These are phyloP conservation scores for Furcula furcula DNA, from an alignment of 2,888 invertebrate species.

Conservation along the genomic window DNA sequence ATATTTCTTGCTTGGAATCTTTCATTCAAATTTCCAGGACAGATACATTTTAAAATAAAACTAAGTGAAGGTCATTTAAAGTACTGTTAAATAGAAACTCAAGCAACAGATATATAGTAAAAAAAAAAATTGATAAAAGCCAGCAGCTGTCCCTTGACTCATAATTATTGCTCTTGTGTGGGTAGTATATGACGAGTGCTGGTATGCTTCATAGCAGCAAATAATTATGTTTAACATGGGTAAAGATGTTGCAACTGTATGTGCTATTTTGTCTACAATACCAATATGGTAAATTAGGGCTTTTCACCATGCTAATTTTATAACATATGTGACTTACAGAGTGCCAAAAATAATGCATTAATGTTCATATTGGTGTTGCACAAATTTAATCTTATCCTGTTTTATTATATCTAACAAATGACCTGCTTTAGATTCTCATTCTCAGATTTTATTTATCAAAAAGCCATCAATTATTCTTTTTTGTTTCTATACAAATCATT, in stretches of 20 bases:
- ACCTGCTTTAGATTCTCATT: conserved; percentile 48
- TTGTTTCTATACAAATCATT: conserved; percentile 22
- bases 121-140: too few species aligned
- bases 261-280: conserved; percentile 27
- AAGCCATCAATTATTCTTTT: conserved; percentile 17
- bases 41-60: conserved; percentile 8
- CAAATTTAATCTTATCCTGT: conserved; percentile 23
- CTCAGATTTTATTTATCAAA: conserved; percentile 26
- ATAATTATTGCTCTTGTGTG: not conserved
- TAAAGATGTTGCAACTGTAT: conserved; percentile 15
- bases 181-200: not conserved
- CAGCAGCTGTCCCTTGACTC: not conserved
- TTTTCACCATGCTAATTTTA: conserved; percentile 31
- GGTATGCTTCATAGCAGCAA: not conserved
- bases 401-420: conserved; percentile 52
- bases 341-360: conserved; percentile 2
- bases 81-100: conserved; percentile 7
- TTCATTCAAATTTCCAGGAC: conserved; percentile 21
- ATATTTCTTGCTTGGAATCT: conserved; percentile 24
- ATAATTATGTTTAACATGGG: conserved; percentile 1
- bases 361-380: conserved; percentile 27
- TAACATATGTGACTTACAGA: conserved; percentile 13
- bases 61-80: conserved; percentile 3
- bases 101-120: conserved; percentile 12
- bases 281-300: conserved; percentile 22